Evolutionary conservation across 2,888 invertebrate species (phyloP).

Genomic region (Vandiemenella viatica): DNA sequence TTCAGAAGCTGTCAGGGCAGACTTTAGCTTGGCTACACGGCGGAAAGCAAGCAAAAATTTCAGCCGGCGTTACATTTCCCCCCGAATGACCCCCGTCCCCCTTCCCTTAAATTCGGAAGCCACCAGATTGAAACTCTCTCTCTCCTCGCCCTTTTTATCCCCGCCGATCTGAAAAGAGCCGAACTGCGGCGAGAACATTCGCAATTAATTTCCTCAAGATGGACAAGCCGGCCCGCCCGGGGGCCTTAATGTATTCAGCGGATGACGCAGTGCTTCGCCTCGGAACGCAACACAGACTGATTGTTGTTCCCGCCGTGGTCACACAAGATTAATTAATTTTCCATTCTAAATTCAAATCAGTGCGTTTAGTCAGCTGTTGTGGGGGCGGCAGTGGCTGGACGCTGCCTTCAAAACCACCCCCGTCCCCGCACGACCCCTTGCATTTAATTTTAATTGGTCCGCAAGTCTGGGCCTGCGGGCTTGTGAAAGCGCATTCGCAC

Average conservation of each 20-base stretch:
- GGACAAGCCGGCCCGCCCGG: not conserved
- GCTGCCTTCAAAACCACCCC: too few relatives aligned
- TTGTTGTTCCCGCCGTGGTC: slow-evolving; percentile 4
- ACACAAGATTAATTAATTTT: slow-evolving; percentile 17
- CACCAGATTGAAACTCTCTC: too few relatives aligned
- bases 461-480: not conserved
- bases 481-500: not conserved
- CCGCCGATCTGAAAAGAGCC: too few relatives aligned
- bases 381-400: too few relatives aligned
- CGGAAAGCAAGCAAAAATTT: too few relatives aligned
- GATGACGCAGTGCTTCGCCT: not conserved
- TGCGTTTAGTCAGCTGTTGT: slow-evolving; percentile 9
- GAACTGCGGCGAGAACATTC: too few relatives aligned
- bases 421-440: not conserved
- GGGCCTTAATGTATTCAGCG: not conserved
- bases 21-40: too few relatives aligned
- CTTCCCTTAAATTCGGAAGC: too few relatives aligned
- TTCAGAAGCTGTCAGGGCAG: too few relatives aligned
- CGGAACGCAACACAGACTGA: not conserved
- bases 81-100: too few relatives aligned
- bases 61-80: too few relatives aligned
- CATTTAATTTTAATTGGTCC: slow-evolving; percentile 11
- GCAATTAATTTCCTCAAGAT: not conserved
- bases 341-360: slow-evolving; percentile 18
- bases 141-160: too few relatives aligned